These are phyloP conservation scores for Scaptomyza reducta DNA, from an alignment of 2,888 invertebrate species.

Conservation along the genomic window DNA sequence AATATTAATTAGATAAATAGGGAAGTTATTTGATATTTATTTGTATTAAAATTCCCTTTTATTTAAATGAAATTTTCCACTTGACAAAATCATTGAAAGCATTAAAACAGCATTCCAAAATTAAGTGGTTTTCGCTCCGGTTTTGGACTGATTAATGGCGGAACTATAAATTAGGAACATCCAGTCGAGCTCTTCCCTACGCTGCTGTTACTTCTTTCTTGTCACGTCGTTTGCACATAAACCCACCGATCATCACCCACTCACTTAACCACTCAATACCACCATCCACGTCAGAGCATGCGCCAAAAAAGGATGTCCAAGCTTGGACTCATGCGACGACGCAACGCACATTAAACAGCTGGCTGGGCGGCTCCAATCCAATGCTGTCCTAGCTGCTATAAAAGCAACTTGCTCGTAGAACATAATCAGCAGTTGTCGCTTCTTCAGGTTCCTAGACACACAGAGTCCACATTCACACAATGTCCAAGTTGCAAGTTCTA, in stretches of 20 bases:
- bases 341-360: conserved; percentile 70
- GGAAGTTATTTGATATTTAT: background rate
- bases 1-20: background rate
- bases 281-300: conserved; percentile 66
- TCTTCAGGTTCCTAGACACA: conserved; percentile 41
- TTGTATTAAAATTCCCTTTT: too few species aligned
- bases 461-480: conserved; percentile 41
- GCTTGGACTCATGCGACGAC: conserved; percentile 53
- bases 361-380: conserved; percentile 14
- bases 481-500: conserved; percentile 75
- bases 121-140: conserved; percentile 38
- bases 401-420: conserved; percentile 43
- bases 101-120: background rate
- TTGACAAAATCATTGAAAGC: too few species aligned
- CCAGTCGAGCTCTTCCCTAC: conserved; percentile 49
- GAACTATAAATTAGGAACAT: conserved; percentile 69
- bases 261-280: conserved; percentile 34
- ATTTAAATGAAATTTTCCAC: background rate
- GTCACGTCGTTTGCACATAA: conserved; percentile 75
- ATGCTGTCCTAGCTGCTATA: conserved; percentile 60
- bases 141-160: conserved; percentile 76
- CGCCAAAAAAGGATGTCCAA: conserved; percentile 72
- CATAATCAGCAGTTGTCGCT: conserved; percentile 60
- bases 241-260: conserved; percentile 55
- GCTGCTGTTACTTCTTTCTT: conserved; percentile 64